Evolutionary conservation across 2,113 vertebrate species (phyloP).

Genomic region (Mixornis gularis): DNA sequence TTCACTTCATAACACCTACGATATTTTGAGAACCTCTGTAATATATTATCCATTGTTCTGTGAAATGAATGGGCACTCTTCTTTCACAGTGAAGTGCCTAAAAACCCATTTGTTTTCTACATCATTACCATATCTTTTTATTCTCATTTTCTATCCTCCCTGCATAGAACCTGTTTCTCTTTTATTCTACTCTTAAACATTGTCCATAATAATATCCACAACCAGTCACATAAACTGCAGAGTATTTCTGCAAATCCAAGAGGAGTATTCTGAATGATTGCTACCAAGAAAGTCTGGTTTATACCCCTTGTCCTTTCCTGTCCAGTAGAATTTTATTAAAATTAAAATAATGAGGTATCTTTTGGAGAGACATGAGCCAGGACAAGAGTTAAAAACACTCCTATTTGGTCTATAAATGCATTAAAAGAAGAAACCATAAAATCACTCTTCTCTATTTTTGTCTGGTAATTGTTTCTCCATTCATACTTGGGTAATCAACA

Average conservation of each 20-base stretch:
- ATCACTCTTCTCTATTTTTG: neutral
- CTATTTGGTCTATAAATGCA: neutral
- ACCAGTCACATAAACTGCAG: neutral
- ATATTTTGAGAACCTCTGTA: neutral
- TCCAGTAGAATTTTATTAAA: neutral
- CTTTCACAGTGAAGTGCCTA: neutral
- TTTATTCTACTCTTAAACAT: neutral
- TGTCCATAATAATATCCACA: neutral
- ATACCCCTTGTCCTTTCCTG: accelerated
- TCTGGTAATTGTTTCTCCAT: neutral
- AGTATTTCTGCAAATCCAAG: neutral
- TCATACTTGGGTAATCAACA: neutral
- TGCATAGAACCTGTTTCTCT: neutral
- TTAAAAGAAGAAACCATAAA: neutral
- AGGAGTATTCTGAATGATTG: neutral
- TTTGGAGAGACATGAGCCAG: neutral
- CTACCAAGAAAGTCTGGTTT: neutral
- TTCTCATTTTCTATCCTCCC: neutral
- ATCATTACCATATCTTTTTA: neutral
- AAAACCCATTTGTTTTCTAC: neutral
- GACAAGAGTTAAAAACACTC: neutral
- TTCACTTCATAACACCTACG: neutral
- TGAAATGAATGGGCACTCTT: neutral
- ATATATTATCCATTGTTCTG: neutral
- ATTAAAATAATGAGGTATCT: neutral